phyloP scores from a whole-genome alignment of 2,113 vertebrate species.

The Mystacornis crossleyi region DNA sequence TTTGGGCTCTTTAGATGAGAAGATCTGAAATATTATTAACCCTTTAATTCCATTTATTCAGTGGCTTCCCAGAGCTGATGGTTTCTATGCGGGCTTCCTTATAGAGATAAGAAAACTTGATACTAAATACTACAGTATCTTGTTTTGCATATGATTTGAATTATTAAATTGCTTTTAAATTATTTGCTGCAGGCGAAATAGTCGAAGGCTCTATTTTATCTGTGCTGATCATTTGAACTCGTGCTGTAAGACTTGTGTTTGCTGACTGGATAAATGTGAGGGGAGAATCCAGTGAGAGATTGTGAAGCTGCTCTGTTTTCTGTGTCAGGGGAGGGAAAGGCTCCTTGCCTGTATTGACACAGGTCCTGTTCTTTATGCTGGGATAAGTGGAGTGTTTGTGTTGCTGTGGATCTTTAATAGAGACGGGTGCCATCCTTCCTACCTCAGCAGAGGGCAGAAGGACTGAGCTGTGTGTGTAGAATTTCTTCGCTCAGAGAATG shows the following conservation, averaged over 20 bases:
- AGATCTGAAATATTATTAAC: not conserved
- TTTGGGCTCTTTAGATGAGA: not conserved
- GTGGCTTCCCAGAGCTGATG: not conserved
- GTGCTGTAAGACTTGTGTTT: not conserved
- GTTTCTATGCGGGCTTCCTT: not conserved
- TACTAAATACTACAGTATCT: not conserved
- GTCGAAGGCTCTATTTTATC: not conserved
- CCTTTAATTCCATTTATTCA: not conserved
- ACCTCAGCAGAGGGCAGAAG: not conserved
- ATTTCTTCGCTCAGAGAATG: not conserved
- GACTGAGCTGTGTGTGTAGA: not conserved
- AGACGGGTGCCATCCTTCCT: not conserved
- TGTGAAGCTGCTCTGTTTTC: not conserved
- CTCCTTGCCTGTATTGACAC: not conserved
- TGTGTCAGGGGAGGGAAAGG: not conserved
- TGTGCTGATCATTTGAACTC: not conserved
- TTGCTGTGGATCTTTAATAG: not conserved
- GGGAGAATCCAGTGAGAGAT: not conserved
- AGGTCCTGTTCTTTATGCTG: not conserved
- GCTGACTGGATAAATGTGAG: not conserved
- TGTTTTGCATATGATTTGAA: not conserved
- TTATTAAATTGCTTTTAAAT: not conserved
- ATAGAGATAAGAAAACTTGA: not conserved
- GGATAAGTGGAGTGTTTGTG: not conserved
- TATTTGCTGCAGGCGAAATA: not conserved